Evolutionary conservation across 2,797 vertebrate genomes (phyloP).

Genomic region (Sylvia borin): DNA sequence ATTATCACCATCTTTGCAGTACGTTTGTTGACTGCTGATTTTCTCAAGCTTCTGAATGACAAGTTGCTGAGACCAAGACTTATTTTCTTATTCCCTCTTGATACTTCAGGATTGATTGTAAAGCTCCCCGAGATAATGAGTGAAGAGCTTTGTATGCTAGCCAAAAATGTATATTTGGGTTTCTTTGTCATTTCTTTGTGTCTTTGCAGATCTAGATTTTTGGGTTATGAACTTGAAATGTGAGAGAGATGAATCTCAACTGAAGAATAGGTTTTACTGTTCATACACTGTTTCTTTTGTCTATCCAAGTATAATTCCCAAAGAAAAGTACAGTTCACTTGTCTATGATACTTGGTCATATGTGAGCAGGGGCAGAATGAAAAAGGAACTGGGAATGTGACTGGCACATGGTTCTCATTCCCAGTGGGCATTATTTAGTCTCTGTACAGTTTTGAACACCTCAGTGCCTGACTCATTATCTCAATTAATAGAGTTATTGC

Average conservation of each 20-base stretch:
- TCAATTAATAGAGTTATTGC: slow-evolving; percentile 54
- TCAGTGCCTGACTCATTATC: slow-evolving; percentile 28
- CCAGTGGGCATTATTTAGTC: slow-evolving; percentile 39
- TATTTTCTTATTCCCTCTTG: not conserved
- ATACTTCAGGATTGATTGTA: not conserved
- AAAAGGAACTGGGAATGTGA: not conserved
- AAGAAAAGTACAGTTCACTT: not conserved
- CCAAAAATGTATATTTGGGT: not conserved
- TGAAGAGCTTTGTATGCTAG: not conserved
- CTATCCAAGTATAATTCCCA: not conserved
- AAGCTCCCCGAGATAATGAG: not conserved
- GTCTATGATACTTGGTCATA: not conserved
- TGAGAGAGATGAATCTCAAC: not conserved
- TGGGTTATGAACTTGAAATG: not conserved
- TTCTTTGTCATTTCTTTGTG: not conserved
- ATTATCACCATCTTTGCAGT: not conserved
- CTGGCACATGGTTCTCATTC: not conserved
- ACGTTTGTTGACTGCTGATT: not conserved
- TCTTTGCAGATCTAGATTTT: not conserved
- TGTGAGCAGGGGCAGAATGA: not conserved
- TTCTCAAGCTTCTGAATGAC: not conserved
- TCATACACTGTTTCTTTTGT: not conserved
- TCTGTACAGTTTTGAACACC: not conserved
- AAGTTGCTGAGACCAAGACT: not conserved
- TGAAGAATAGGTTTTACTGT: not conserved